Base-by-base conservation (phyloP, 2,113 vertebrate species). In the Takifugu bimaculatus region DNA sequence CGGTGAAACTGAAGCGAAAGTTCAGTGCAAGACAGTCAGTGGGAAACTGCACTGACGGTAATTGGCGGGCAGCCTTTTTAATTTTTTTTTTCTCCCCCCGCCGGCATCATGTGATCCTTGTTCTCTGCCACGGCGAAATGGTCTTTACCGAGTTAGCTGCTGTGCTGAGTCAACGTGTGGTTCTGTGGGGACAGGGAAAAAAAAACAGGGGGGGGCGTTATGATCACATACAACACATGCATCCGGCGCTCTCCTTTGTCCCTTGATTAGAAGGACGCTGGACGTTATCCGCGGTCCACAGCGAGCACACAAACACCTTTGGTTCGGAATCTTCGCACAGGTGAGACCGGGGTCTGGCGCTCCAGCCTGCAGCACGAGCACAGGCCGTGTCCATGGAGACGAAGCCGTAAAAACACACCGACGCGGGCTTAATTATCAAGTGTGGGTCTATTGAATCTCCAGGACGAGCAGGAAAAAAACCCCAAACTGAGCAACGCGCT, bases 131-230 rank as follows among this genome's bases (percentile, higher is more conserved):
- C 78, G 85, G 86, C 82, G 87, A 13, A n/a, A 72, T 6, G 15
- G 69, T 75, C 81, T 83, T 85, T 88, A 65, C 84, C 91, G 90
- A 84, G 95, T 95, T 97, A 99, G 92, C 96, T 98, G 94, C 93
- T 97, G 90, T 99, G 96, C 84, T 98, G 96, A 87, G 94, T 98
- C 94, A 98, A 93, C 78, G 95, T 94, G 89, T 99, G 96, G 80
- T 99, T 99, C 96, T 99, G 93, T 51, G 91, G 92, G 51, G 67
- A 70, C 84, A 86, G 79, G 83, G 48, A 78, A 79, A 80, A 77
- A 77, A 82, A 64, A 82, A 85, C 79, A 84, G 47, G 48, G 55
- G 52, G 65, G 50, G 49, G 67, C 35, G 60, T 81, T 75, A 73
- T 75, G 56, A 85, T 65, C 42, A 55, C 45, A 50, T 51, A 39